Evolutionary conservation across 1,140 invertebrate genomes (phyloP).

Genomic region (Penaeus indicus): DNA sequence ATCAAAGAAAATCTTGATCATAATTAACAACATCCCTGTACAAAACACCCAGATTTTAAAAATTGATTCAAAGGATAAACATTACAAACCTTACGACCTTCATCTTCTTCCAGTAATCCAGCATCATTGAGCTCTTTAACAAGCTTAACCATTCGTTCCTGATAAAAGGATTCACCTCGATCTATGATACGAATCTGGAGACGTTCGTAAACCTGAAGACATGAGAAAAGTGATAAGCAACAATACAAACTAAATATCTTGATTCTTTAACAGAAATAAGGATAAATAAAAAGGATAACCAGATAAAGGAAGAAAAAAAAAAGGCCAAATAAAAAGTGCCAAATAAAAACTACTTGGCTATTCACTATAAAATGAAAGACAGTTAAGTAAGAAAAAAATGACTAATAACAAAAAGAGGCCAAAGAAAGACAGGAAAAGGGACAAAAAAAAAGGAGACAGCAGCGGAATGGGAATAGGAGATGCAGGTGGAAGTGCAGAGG

Average conservation of each 20-base stretch:
- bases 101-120: conserved; percentile 82
- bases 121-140: conserved; percentile 84
- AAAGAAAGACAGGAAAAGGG: background rate
- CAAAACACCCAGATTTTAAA: too few species aligned
- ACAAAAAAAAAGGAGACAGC: background rate
- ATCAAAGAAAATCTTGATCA: background rate
- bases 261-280: too few species aligned
- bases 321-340: too few species aligned
- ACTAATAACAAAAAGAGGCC: background rate
- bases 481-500: background rate
- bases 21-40: too few species aligned
- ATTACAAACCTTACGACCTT: conserved; percentile 81
- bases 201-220: conserved; percentile 72
- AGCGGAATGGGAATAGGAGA: background rate
- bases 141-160: conserved; percentile 88
- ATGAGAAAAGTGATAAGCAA: background rate
- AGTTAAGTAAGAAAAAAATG: too few species aligned
- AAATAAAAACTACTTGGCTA: too few species aligned
- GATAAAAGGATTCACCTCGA: conserved; percentile 98
- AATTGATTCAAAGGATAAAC: background rate
- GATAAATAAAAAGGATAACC: too few species aligned
- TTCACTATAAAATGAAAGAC: too few species aligned
- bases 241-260: too few species aligned
- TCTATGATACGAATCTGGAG: conserved; percentile 78
- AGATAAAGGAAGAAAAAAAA: too few species aligned